Conservation (phyloP, 1,140 invertebrate genomes). For the Lutraria rhynchaena region DNA sequence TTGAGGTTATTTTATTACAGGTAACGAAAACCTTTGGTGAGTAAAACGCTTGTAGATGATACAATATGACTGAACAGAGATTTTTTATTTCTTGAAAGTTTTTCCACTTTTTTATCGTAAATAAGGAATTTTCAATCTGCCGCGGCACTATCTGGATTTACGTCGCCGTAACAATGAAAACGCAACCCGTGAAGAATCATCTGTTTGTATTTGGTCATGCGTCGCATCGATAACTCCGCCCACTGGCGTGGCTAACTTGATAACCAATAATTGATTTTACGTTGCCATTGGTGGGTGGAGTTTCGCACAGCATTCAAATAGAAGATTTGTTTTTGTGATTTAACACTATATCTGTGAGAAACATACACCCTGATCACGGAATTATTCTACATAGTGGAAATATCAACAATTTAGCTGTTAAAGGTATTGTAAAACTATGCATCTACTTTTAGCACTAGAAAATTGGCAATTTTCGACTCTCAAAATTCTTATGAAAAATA, state of each 20-base stretch:
- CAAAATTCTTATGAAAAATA: slow-evolving; percentile 8
- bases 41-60: too few relatives aligned
- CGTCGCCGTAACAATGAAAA: background rate
- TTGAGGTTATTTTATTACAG: too few relatives aligned
- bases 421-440: slow-evolving; percentile 61
- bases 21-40: too few relatives aligned
- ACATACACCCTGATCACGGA: slow-evolving; percentile 55
- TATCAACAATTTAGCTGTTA: slow-evolving; percentile 55
- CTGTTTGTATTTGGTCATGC: slow-evolving; percentile 27
- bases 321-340: slow-evolving; percentile 59
- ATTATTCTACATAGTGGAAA: slow-evolving; percentile 57
- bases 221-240: slow-evolving; percentile 11
- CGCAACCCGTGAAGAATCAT: slow-evolving; percentile 11
- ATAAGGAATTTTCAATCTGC: too few relatives aligned
- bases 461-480: slow-evolving; percentile 32
- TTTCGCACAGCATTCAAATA: slow-evolving; percentile 42
- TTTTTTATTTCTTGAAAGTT: too few relatives aligned
- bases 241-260: slow-evolving; percentile 21
- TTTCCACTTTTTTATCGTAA: too few relatives aligned
- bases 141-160: too few relatives aligned
- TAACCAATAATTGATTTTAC: slow-evolving; percentile 41
- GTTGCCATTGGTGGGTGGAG: slow-evolving; percentile 24
- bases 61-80: too few relatives aligned
- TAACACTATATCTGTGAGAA: slow-evolving; percentile 58
- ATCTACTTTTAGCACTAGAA: slow-evolving; percentile 51